Percentiles rank a stretch among this genome's conserved stretches.
phyloP scores from a whole-genome alignment of 2,113 vertebrate genomes.

The Pleuronectes platessa region DNA sequence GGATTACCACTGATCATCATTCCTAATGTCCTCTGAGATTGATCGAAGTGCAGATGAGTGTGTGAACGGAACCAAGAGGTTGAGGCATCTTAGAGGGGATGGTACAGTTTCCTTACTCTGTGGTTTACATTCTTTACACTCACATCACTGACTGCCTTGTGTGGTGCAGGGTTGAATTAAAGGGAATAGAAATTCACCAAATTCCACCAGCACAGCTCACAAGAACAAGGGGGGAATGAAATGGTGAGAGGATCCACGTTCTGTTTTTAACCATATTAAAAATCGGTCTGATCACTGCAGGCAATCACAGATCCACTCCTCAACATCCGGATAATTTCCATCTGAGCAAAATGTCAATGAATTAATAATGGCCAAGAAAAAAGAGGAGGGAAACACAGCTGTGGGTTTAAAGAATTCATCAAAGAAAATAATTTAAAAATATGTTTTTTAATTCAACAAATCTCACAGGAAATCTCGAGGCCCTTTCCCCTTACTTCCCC shows the following conservation, averaged over 20 bases:
- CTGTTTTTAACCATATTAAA: constrained; percentile 11
- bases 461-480: constrained; percentile 43
- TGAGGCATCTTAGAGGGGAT: constrained; percentile 9
- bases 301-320: constrained; percentile 53
- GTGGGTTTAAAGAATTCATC: constrained; percentile 72
- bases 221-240: neutral
- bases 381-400: constrained; percentile 51
- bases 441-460: constrained; percentile 63
- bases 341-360: constrained; percentile 67
- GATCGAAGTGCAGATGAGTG: constrained; percentile 39
- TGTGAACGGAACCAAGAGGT: constrained; percentile 12
- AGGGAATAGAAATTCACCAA: neutral
- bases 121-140: constrained; percentile 7
- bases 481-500: constrained; percentile 3
- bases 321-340: constrained; percentile 64
- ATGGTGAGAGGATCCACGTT: constrained; percentile 7
- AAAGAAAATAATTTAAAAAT: constrained; percentile 71
- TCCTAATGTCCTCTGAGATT: constrained; percentile 53
- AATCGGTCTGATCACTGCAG: constrained; percentile 49
- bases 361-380: constrained; percentile 68
- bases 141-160: too few relatives aligned
- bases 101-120: constrained; percentile 34
- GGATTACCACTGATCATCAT: constrained; percentile 65
- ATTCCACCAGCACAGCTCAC: constrained; percentile 4
- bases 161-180: too few relatives aligned